Evolutionary conservation across 2,797 vertebrate genomes (phyloP), one percentile per base, ranked within the genome.

Genomic region (Molothrus ater): DNA sequence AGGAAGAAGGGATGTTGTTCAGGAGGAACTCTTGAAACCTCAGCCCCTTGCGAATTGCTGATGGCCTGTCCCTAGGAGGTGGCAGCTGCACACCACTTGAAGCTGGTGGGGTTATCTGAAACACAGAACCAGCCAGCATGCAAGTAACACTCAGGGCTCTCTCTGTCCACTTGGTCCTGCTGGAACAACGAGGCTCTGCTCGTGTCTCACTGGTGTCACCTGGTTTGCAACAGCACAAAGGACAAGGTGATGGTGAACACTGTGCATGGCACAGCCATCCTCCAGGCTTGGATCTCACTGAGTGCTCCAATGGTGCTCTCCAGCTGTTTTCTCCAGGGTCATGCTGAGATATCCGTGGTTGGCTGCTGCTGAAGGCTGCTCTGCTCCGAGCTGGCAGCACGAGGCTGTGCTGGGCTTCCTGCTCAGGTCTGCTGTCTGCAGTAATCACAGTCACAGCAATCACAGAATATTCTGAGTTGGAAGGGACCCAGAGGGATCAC

Each of bases 141-240:
- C 16, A 48, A 47, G 43, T 5, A 13, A 20, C 34, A 7, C 34
- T 42, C 42, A 61, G 61, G 20, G 45, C 40, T 84, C 70, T 11
- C 14, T 38, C 38, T 54, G 21, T 11, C n/a, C 48, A 1, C 63
- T 19, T 28, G 82, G 82, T 57, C n/a, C 72, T 0, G 0, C 48
- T 47, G 61, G 56, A 34, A 34, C 73, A 36, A 10, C 0, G 3
- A 6, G 0, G 64, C 16, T 80, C 38, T 0, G 0, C n/a, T 29
- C 1, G 0, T 0, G 0, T 32, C 47, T 83, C 81, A 53, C 22
- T 0, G 0, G 43, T 6, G 31, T 43, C 2, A 0, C 48, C 59
- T 26, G 45, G 51, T 34, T 53, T 45, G 69, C 69, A 61, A 8
- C 20, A 88, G 69, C 69, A 24, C 65, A 28, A 42, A 59, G 64